Conservation (phyloP, 1,140 invertebrate species). For the Eumeta japonica region DNA sequence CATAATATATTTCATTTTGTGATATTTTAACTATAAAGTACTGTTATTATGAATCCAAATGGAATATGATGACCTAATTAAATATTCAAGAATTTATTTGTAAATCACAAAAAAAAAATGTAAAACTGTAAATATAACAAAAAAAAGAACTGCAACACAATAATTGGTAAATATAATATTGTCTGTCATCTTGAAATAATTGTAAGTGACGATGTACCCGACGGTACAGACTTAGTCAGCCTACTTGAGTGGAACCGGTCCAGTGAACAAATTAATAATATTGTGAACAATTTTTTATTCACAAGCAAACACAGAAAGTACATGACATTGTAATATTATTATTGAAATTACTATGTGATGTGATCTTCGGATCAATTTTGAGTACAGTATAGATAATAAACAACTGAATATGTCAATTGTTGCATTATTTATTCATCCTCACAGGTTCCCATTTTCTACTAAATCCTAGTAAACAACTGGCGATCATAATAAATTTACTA, state of each 20-base stretch:
- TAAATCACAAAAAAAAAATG: conserved; percentile 58
- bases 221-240: too few relatives aligned
- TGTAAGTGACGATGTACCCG: too few relatives aligned
- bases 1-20: conserved; percentile 61
- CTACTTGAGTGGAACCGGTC: conserved; percentile 52
- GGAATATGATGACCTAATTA: conserved; percentile 57
- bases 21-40: conserved; percentile 60
- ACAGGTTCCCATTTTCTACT: too few relatives aligned
- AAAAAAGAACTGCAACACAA: conserved; percentile 54
- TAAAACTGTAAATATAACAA: conserved; percentile 60
- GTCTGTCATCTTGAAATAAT: too few relatives aligned
- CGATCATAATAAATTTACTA: too few relatives aligned
- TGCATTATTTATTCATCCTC: neutral
- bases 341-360: conserved; percentile 61
- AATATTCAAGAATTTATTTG: conserved; percentile 59
- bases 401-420: conserved; percentile 58
- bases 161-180: conserved; percentile 43
- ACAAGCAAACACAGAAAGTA: conserved; percentile 55
- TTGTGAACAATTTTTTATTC: conserved; percentile 58
- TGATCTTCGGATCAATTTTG: conserved; percentile 59
- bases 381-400: conserved; percentile 61
- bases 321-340: conserved; percentile 60
- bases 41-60: conserved; percentile 56
- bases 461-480: too few relatives aligned
- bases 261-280: conserved; percentile 57